Conservation (phyloP, 2,888 invertebrate species). For the Ectemnius lituratus region DNA sequence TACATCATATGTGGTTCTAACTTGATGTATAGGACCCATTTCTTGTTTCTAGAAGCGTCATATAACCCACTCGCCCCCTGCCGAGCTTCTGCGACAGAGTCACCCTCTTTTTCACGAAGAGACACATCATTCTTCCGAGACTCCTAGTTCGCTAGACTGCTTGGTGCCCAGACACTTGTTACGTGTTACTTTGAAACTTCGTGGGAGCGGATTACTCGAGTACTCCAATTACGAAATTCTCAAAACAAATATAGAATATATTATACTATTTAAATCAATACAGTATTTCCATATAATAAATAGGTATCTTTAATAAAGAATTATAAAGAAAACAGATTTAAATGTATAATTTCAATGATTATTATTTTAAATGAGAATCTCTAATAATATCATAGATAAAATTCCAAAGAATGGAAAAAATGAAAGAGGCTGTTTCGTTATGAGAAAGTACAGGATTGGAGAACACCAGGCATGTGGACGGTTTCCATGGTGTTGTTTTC, state of each 20-base stretch:
- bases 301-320: no score
- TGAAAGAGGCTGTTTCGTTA: not conserved
- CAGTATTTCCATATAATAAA: no score
- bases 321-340: no score
- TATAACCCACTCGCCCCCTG: constrained; percentile 38
- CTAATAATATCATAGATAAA: no score
- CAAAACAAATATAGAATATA: no score
- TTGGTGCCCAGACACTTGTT: not conserved
- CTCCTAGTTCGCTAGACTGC: not conserved
- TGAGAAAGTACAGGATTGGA: not conserved
- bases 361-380: no score
- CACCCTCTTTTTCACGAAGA: not conserved
- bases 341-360: no score
- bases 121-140: constrained; percentile 7
- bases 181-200: not conserved
- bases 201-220: no score
- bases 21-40: not conserved
- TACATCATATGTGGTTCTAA: not conserved
- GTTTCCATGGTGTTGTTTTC: constrained; percentile 55
- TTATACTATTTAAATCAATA: no score
- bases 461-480: constrained; percentile 26
- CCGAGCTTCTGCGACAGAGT: not conserved
- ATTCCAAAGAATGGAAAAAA: not conserved
- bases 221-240: no score
- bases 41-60: constrained; percentile 15